Conservation (phyloP, 2,888 invertebrate species). For the Aplocera efformata region DNA sequence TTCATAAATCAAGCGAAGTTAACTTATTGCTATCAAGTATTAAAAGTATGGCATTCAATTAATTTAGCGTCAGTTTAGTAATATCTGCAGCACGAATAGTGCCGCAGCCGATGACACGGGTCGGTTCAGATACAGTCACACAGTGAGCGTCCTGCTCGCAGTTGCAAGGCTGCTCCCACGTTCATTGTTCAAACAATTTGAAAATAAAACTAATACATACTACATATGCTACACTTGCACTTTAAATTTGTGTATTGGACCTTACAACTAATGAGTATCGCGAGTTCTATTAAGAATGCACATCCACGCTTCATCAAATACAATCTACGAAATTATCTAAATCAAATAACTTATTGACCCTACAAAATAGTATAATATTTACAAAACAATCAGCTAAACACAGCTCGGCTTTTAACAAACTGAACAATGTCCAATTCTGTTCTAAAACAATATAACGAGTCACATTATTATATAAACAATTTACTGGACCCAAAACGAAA, state of each 20-base stretch:
- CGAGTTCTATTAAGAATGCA: slow-evolving; percentile 5
- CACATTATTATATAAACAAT: slow-evolving; percentile 15
- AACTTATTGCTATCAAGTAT: no score
- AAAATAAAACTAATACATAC: no score
- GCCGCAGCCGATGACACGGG: no score
- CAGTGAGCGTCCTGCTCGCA: no score
- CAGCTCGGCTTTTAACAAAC: slow-evolving; percentile 12
- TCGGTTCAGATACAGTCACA: no score
- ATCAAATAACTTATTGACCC: slow-evolving; percentile 6
- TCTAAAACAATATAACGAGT: slow-evolving; percentile 16
- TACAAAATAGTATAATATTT: slow-evolving; percentile 5
- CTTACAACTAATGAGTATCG: slow-evolving; percentile 23
- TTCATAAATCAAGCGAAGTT: no score
- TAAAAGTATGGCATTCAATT: no score
- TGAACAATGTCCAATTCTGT: slow-evolving; percentile 6
- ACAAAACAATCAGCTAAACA: slow-evolving; percentile 11
- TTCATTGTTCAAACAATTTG: background rate
- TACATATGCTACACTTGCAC: slow-evolving; percentile 4
- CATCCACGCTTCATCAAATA: slow-evolving; percentile 2
- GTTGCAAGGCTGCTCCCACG: background rate
- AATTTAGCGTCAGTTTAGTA: no score
- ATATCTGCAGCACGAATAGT: no score
- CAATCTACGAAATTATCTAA: slow-evolving; percentile 9
- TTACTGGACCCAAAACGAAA: slow-evolving; percentile 5
- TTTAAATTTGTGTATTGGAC: slow-evolving; percentile 13